Conservation (phyloP, 2,888 invertebrate genomes). For the Epinotia demarniana region DNA sequence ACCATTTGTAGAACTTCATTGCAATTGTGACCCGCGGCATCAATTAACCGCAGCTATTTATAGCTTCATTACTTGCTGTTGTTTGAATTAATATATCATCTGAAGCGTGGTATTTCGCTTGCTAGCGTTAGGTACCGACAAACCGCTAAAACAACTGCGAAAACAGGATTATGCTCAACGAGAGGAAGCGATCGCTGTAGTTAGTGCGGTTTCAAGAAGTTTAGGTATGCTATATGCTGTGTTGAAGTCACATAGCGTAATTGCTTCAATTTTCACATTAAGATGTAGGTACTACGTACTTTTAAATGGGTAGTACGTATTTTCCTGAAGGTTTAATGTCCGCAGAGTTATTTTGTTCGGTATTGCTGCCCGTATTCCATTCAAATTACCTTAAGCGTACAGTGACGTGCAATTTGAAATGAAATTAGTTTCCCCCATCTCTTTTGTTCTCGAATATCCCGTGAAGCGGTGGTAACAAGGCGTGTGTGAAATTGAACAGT, state of each 20-base stretch:
- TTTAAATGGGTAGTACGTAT: neutral
- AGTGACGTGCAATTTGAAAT: slow-evolving; percentile 49
- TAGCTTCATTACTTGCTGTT: slow-evolving; percentile 9
- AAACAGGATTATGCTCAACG: neutral
- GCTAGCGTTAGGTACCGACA: neutral
- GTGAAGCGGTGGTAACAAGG: slow-evolving; percentile 60
- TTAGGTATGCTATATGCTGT: neutral
- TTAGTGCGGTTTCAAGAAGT: neutral
- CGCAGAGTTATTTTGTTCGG: neutral
- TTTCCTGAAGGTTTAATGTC: slow-evolving; percentile 14
- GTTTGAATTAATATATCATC: neutral
- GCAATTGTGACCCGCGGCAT: slow-evolving; percentile 19
- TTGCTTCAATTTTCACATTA: slow-evolving; percentile 31
- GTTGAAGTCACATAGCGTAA: slow-evolving; percentile 15
- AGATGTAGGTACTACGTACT: slow-evolving; percentile 5
- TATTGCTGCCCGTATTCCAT: slow-evolving; percentile 16
- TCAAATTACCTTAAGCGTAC: slow-evolving; percentile 13
- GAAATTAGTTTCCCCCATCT: slow-evolving; percentile 50
- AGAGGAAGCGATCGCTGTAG: neutral
- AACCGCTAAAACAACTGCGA: neutral
- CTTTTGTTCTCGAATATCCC: slow-evolving; percentile 61
- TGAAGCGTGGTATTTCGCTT: neutral
- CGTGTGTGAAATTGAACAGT: slow-evolving; percentile 62
- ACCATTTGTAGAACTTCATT: slow-evolving; percentile 37
- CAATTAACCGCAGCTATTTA: slow-evolving; percentile 27